Evolutionary conservation across 2,888 invertebrate species (phyloP), one percentile per base, ranked within the genome.

Genomic region (Tineola bisselliella): DNA sequence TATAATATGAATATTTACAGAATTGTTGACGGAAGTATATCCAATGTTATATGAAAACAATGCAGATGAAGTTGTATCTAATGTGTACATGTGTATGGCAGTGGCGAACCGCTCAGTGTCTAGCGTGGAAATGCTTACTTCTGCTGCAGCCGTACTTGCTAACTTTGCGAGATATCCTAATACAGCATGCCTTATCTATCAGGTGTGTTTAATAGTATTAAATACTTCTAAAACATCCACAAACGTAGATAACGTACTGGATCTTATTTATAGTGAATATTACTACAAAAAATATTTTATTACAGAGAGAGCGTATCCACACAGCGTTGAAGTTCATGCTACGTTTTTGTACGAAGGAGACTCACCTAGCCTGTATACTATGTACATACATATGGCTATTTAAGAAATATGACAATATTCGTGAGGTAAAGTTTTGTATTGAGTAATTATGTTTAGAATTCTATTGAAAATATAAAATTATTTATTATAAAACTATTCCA

Each of bases 301-400:
- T 78, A 4, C 74, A 89, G 86, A 88, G 89, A 65, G 81, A 90
- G 43, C 87, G 89, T 59, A 87, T 92, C 17, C 81, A 89, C 25
- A 87, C 88, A 1, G 79, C 92, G 57, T 76, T 93, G 44, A 90
- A 89, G 67, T 88, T 91, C 70, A 87, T 93, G 86, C 77, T 88
- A 73, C 88, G 91, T 61, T 92, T 90, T 80, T 91, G 91, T 69
- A 91, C 90, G 68, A 92, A 90, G 67, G 91, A 92, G 67, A 84
- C 86, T 5, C 84, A 87, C 54, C 75, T 92, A 61, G 92, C 92
- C 67, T 90, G 90, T 66, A 88, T 89, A 19, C 72, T 92, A 30
- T 89, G 90, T 59, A 92, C 92, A 0, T 84, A 92, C 33, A 73
- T 92, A 44, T 92, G 92, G 91, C 76, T 92, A 11, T 91, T 91